phyloP scores from a whole-genome alignment of 2,888 invertebrate genomes.

The Ditylenchus weischeri region DNA sequence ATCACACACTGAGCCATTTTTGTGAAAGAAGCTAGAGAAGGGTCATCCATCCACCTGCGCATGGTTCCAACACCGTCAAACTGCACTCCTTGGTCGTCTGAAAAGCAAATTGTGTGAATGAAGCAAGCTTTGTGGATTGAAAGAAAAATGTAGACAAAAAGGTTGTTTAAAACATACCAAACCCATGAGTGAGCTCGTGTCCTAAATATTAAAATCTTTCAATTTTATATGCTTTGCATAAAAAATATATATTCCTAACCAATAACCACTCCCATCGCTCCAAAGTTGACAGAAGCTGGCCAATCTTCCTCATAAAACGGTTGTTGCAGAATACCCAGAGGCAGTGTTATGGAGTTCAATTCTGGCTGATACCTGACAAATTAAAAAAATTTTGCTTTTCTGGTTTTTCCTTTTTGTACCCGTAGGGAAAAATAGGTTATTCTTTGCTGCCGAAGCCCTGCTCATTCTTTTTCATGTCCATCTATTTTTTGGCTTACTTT shows the following conservation, averaged over 20 bases:
- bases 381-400: no score
- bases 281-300: constrained; percentile 46
- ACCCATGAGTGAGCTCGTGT: constrained; percentile 37
- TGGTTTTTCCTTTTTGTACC: no score
- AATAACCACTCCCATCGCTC: constrained; percentile 31
- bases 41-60: constrained; percentile 21
- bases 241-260: constrained; percentile 25
- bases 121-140: background rate
- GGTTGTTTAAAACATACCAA: constrained; percentile 5
- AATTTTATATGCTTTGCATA: no score
- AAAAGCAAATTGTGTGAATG: background rate
- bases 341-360: constrained; percentile 53
- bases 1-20: constrained; percentile 28
- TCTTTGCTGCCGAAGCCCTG: no score
- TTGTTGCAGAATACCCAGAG: constrained; percentile 49
- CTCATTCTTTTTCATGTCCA: no score
- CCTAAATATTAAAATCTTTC: constrained; percentile 13
- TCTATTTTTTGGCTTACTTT: no score
- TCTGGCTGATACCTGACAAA: constrained; percentile 10
- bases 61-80: constrained; percentile 20
- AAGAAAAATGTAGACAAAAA: no score
- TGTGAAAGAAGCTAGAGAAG: constrained; percentile 11
- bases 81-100: constrained; percentile 29
- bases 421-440: no score
- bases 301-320: constrained; percentile 51